Base-by-base conservation (phyloP, 2,888 invertebrate genomes). In the Cremastinae sp. region DNA sequence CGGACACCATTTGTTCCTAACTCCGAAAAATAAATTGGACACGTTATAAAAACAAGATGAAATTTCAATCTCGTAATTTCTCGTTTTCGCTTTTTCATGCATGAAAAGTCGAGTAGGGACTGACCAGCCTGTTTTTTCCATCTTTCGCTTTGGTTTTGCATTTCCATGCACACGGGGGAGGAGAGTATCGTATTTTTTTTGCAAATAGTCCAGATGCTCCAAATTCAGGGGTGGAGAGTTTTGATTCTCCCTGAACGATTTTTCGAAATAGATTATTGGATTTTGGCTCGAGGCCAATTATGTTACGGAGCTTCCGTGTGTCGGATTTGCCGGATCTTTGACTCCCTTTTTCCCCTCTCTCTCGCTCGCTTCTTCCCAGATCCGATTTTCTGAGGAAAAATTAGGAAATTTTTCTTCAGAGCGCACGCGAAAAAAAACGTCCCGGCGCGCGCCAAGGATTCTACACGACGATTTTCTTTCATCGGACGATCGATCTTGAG, bases 401-500 rank as follows among this genome's bases (percentile, higher is more conserved):
- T 28, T 5, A 5, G 28, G 28, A 28, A 3, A 28, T 28, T 28
- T 5, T 28, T 28, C 2, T 28, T 28, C 5, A 5, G 28, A 28
- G 28, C 28, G 28, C 28, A 28, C 28, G 28, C 28, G 28, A 28
- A 28, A 28, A 28, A 28, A 28, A 28, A 28, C 2, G 28, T 5
- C 64, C 22, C 39, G 22, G 41, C 20, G 39, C 39, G 39, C 22
- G 41, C 28, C 22, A 39, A 18, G 1, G n/a, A 49, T 20, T 49
- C 41, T 49, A 43, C 58, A 49, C 47, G 8, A 39, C 16, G 55
- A 20, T 45, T 43, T 56, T 72, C 71, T 55, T 66, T 49, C 59
- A 45, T 49, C 22, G 51, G 68, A 69, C 75, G 71, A 80, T 79
- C 68, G 69, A 77, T 80, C 79, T 80, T 64, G 61, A 66, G 73